Evolutionary conservation across 2,113 vertebrate genomes (phyloP).

Genomic region (Azemiops feae): DNA sequence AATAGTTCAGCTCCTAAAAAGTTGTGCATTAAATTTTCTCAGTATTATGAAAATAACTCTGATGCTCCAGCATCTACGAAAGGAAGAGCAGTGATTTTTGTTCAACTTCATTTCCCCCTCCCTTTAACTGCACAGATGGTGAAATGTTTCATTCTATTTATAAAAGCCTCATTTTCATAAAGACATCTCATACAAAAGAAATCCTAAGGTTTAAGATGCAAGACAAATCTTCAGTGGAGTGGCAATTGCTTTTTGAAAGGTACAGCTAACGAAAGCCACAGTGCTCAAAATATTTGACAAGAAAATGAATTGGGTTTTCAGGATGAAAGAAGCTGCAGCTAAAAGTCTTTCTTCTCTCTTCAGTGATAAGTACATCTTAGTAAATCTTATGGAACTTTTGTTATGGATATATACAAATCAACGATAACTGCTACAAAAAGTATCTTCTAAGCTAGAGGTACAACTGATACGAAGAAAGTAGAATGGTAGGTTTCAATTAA

Average conservation of each 20-base stretch:
- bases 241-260: constrained; percentile 9
- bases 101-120: not conserved
- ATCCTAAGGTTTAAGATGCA: not conserved
- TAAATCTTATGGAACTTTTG: not conserved
- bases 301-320: constrained; percentile 9
- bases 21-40: not conserved
- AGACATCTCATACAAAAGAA: not conserved
- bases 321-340: not conserved
- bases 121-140: not conserved
- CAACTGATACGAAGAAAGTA: not conserved
- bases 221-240: not conserved
- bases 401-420: constrained; percentile 25
- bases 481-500: not conserved
- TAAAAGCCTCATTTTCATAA: not conserved
- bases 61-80: not conserved
- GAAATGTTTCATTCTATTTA: not conserved
- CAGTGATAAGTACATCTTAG: not conserved
- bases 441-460: not conserved
- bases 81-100: not conserved
- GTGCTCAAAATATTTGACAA: constrained; percentile 9
- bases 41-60: not conserved
- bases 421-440: not conserved
- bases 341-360: not conserved
- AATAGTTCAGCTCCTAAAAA: not conserved
- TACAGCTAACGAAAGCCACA: constrained; percentile 8